Conservation (phyloP, 2,113 vertebrate species). For the Zosterops japonicus region DNA sequence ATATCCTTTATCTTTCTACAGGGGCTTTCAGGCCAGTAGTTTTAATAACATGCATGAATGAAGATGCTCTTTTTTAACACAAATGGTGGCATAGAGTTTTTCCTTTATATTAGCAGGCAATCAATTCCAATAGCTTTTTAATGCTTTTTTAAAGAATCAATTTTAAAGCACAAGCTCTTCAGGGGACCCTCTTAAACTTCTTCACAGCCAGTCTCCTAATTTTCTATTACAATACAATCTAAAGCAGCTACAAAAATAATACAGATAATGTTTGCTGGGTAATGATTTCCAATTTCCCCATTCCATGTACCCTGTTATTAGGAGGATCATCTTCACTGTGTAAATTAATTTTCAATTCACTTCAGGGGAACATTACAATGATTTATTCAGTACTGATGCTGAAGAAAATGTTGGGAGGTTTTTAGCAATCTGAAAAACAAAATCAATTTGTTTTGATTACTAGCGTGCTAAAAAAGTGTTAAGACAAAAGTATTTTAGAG, state of each 20-base stretch:
- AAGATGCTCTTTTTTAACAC: slow-evolving; percentile 82
- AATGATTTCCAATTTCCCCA: slow-evolving; percentile 92
- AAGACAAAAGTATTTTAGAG: slow-evolving; percentile 1
- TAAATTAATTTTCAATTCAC: slow-evolving; percentile 95
- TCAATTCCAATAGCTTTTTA: slow-evolving; percentile 90
- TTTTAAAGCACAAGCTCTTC: slow-evolving; percentile 84
- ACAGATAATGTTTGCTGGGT: slow-evolving; percentile 89
- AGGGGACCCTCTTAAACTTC: slow-evolving; percentile 81
- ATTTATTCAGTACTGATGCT: slow-evolving; percentile 81
- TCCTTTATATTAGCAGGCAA: slow-evolving; percentile 87
- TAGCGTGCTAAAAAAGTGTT: slow-evolving; percentile 41
- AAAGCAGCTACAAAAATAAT: slow-evolving; percentile 86
- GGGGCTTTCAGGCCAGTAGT: slow-evolving; percentile 83
- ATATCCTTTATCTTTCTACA: slow-evolving; percentile 83
- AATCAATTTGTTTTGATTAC: slow-evolving; percentile 85
- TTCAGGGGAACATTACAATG: slow-evolving; percentile 87
- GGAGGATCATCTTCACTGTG: slow-evolving; percentile 84
- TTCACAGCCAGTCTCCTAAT: slow-evolving; percentile 80
- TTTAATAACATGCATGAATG: slow-evolving; percentile 95
- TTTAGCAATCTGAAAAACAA: slow-evolving; percentile 80
- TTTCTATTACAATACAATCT: slow-evolving; percentile 84
- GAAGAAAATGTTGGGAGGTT: slow-evolving; percentile 80
- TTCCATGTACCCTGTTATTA: slow-evolving; percentile 88
- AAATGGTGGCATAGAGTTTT: slow-evolving; percentile 81
- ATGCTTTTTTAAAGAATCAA: slow-evolving; percentile 86